These are phyloP conservation scores for Hippocampus comes DNA, from an alignment of 2,113 vertebrate species.

Conservation along the genomic window DNA sequence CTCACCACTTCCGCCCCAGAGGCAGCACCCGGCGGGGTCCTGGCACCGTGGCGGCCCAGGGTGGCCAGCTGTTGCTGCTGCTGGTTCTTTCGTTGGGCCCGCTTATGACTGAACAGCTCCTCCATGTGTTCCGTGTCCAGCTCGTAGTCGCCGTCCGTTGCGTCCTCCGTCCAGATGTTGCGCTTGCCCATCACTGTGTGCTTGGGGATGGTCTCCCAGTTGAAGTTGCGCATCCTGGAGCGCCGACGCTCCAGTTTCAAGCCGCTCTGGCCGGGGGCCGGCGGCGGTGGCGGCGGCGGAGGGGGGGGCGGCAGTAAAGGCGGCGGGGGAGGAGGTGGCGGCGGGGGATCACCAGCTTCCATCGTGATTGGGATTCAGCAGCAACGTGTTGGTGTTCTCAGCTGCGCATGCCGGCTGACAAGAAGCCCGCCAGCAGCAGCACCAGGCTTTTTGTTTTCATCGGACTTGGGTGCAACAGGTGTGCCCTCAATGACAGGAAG, in stretches of 20 bases:
- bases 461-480: not conserved
- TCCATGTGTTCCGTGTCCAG: constrained; percentile 78
- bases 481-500: not conserved
- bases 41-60: constrained; percentile 49
- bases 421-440: not conserved
- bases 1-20: constrained; percentile 64
- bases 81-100: constrained; percentile 22
- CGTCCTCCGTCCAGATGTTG: constrained; percentile 77
- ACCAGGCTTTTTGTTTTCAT: not conserved
- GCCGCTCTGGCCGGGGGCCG: constrained; percentile 13
- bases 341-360: constrained; percentile 45
- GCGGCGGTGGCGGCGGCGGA: constrained; percentile 44
- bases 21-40: constrained; percentile 25
- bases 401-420: not conserved
- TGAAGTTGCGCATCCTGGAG: constrained; percentile 75
- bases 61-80: constrained; percentile 39
- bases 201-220: constrained; percentile 79
- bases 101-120: constrained; percentile 75
- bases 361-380: constrained; percentile 30
- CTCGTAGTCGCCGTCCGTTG: constrained; percentile 56
- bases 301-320: constrained; percentile 31
- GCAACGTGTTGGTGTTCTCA: constrained; percentile 13
- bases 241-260: constrained; percentile 20
- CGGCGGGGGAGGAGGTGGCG: not conserved
- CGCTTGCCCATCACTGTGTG: constrained; percentile 70